These are phyloP conservation scores for Herpetotheres cachinnans DNA, from an alignment of 2,113 vertebrate species.

Conservation along the genomic window DNA sequence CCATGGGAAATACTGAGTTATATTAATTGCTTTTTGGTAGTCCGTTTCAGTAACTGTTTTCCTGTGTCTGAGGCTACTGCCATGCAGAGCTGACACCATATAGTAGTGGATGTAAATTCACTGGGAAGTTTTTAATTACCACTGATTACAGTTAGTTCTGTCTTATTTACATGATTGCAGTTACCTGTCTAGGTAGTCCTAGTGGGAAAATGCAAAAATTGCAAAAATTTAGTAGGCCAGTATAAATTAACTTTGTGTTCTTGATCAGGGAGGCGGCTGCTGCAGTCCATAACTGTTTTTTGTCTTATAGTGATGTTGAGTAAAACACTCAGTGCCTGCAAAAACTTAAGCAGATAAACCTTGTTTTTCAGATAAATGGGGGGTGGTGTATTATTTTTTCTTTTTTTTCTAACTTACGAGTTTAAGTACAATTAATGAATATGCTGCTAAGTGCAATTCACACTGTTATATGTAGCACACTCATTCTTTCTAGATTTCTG, in stretches of 20 bases:
- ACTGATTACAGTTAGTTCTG: neutral
- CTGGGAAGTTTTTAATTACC: neutral
- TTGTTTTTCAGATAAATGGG: neutral
- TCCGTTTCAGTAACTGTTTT: neutral
- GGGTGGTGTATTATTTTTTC: neutral
- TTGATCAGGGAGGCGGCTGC: neutral
- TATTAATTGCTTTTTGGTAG: neutral
- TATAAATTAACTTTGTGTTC: neutral
- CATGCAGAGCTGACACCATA: neutral
- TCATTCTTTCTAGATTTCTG: neutral
- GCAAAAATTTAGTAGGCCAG: neutral
- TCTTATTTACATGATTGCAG: neutral
- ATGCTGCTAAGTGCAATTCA: neutral
- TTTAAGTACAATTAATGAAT: neutral
- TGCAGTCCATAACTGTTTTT: accelerated
- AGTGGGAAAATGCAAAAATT: neutral
- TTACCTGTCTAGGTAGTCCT: neutral
- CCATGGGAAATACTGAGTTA: neutral
- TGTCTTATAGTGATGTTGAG: neutral
- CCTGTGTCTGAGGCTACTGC: neutral
- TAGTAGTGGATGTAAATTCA: neutral
- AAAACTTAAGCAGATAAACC: neutral
- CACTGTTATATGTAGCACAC: neutral
- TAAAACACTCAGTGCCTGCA: neutral
- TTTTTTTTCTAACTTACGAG: neutral